phyloP scores from a whole-genome alignment of 2,797 vertebrate species.

The Vipera latastei region DNA sequence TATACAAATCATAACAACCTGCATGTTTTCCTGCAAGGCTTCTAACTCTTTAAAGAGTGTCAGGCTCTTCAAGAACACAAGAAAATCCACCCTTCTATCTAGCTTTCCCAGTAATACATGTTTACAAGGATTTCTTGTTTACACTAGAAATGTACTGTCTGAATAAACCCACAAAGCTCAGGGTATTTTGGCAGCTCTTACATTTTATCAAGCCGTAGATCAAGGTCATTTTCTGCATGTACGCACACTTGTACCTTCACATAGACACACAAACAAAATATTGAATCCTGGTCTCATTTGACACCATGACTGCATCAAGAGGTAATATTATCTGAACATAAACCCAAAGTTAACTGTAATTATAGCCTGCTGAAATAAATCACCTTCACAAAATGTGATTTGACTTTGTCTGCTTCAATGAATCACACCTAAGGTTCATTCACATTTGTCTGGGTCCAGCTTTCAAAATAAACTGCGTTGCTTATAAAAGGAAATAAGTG shows the following conservation, averaged over 20 bases:
- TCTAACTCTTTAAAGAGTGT: not conserved
- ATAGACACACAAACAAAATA: slow-evolving; percentile 56
- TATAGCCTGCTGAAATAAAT: not conserved
- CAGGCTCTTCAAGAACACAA: not conserved
- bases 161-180: not conserved
- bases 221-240: slow-evolving; percentile 44
- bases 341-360: not conserved
- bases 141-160: not conserved
- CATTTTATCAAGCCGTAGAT: not conserved
- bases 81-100: not conserved
- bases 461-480: not conserved
- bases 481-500: not conserved
- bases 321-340: not conserved
- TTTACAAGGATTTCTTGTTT: not conserved
- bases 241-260: slow-evolving; percentile 46
- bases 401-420: not conserved
- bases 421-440: not conserved
- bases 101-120: not conserved
- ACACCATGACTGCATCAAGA: slow-evolving; percentile 25
- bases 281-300: slow-evolving; percentile 59
- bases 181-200: not conserved
- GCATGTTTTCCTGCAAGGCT: not conserved
- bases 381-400: not conserved
- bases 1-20: not conserved
- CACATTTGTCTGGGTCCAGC: not conserved